Conservation (phyloP, 2,113 vertebrate species). For the Erinaceus europaeus region DNA sequence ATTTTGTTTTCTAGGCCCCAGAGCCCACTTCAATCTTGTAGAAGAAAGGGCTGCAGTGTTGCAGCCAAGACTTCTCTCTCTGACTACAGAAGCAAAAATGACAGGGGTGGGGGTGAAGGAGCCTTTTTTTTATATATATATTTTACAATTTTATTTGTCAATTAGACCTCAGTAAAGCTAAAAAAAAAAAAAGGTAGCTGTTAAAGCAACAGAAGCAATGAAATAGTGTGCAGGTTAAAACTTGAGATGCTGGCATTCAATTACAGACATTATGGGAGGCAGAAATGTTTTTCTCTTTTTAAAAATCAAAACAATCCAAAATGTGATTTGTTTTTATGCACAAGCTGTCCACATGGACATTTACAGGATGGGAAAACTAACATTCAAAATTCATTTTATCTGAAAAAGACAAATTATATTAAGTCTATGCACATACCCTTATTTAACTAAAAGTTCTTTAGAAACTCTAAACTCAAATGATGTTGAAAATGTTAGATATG, state of each 20-base stretch:
- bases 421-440: neutral
- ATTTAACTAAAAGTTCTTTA: slow-evolving; percentile 18
- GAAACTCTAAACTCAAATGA: neutral
- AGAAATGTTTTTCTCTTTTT: too few relatives aligned
- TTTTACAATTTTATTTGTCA: too few relatives aligned
- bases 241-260: neutral
- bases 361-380: neutral
- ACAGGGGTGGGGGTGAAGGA: too few relatives aligned
- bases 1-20: too few relatives aligned
- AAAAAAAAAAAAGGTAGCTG: too few relatives aligned
- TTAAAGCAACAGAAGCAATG: neutral
- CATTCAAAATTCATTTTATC: neutral
- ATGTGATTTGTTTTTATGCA: neutral
- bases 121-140: too few relatives aligned
- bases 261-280: neutral
- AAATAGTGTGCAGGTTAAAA: neutral
- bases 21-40: too few relatives aligned
- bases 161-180: too few relatives aligned
- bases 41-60: too few relatives aligned
- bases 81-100: too few relatives aligned
- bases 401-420: neutral
- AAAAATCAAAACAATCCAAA: neutral
- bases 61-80: too few relatives aligned
- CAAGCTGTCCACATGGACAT: neutral
- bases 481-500: slow-evolving; percentile 32